Conservation (phyloP, 2,888 invertebrate species). For the Melanchra persicariae region DNA sequence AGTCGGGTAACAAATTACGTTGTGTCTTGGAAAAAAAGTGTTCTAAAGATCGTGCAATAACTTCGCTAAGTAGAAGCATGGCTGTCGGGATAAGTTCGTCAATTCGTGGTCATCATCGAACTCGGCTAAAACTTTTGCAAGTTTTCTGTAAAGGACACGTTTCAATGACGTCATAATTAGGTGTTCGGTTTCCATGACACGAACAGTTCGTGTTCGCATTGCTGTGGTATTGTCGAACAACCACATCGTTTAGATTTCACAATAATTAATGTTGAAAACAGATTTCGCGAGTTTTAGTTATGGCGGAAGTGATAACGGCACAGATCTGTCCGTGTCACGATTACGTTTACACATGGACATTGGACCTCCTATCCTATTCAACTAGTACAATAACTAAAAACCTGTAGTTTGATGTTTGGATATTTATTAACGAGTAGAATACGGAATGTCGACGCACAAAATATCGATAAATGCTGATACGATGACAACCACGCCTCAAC, state of each 20-base stretch:
- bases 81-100: too few relatives aligned
- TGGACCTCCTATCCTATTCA: background rate
- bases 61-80: background rate
- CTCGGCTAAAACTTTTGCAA: background rate
- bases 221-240: background rate
- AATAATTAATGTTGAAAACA: background rate
- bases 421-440: too few relatives aligned
- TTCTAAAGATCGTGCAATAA: background rate
- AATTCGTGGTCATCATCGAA: background rate
- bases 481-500: too few relatives aligned
- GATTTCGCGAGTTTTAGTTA: constrained; percentile 1
- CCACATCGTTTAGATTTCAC: background rate
- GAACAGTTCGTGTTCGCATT: background rate
- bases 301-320: constrained; percentile 2
- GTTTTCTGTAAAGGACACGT: background rate
- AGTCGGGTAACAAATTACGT: too few relatives aligned
- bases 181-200: background rate
- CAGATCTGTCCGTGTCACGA: constrained; percentile 15
- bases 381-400: background rate
- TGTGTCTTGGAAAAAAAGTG: too few relatives aligned
- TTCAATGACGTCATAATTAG: background rate
- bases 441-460: too few relatives aligned
- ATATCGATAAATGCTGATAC: too few relatives aligned
- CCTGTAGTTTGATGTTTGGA: background rate
- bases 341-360: background rate